phyloP scores from a whole-genome alignment of 2,888 invertebrate genomes.

The Dynastes hyllus region DNA sequence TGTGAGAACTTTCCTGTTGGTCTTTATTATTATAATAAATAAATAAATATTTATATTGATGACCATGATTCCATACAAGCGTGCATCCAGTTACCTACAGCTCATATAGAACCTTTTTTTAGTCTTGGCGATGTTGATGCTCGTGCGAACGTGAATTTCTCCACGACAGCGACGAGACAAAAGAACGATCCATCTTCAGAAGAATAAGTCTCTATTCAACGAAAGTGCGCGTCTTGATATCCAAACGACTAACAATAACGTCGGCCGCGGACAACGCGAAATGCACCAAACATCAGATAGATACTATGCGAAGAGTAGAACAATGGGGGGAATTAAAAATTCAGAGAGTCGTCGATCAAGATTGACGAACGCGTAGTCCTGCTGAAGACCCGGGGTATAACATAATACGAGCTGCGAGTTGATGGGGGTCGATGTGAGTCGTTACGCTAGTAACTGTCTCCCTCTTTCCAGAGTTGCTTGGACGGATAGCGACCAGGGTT shows the following conservation, averaged over 20 bases:
- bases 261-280: conserved; percentile 4
- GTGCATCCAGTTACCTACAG: too few relatives aligned
- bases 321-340: conserved; percentile 54
- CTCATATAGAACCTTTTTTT: too few relatives aligned
- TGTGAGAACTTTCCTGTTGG: too few relatives aligned
- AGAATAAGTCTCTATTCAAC: not conserved
- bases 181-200: conserved; percentile 25
- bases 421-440: conserved; percentile 57
- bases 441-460: conserved; percentile 61
- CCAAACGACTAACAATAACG: not conserved
- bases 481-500: conserved; percentile 57
- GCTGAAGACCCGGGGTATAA: conserved; percentile 54
- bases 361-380: conserved; percentile 55
- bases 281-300: conserved; percentile 27
- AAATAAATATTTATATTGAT: too few relatives aligned
- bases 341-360: conserved; percentile 59
- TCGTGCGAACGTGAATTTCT: not conserved
- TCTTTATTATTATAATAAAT: too few relatives aligned
- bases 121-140: too few relatives aligned
- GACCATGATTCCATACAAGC: too few relatives aligned
- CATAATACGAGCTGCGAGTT: conserved; percentile 8
- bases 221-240: too few relatives aligned
- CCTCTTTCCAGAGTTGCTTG: conserved; percentile 19
- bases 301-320: conserved; percentile 38
- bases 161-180: conserved; percentile 10